Evolutionary conservation across 2,113 vertebrate genomes (phyloP).

Genomic region (Telmatochromis bifrenatus): DNA sequence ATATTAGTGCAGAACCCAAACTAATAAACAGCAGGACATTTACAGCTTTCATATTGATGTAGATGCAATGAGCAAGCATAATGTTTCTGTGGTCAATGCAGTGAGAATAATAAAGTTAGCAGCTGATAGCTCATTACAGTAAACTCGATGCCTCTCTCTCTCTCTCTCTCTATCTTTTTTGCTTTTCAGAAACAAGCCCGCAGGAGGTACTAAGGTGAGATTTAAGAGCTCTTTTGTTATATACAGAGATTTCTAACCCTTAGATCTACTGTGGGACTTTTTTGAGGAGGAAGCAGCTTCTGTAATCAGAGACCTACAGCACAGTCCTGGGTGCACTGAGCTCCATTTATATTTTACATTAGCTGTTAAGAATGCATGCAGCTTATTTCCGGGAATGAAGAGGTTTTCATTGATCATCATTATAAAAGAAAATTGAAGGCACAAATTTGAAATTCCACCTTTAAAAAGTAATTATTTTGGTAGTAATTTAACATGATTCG

Average conservation of each 20-base stretch:
- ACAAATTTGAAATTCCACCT: conserved; percentile 5
- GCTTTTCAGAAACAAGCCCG: conserved; percentile 63
- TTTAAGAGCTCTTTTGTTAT: background rate
- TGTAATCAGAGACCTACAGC: background rate
- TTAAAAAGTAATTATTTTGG: conserved; percentile 22
- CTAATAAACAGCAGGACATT: conserved; percentile 31
- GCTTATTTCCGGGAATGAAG: background rate
- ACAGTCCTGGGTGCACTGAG: background rate
- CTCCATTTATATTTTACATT: background rate
- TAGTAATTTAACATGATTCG: background rate
- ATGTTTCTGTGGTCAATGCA: background rate
- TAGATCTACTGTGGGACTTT: background rate
- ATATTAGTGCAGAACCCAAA: conserved; percentile 17
- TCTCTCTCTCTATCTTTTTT: background rate
- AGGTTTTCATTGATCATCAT: conserved; percentile 16
- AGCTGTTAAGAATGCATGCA: background rate
- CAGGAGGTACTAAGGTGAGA: conserved; percentile 73
- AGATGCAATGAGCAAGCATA: background rate
- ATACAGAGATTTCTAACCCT: background rate
- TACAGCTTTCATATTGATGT: conserved; percentile 10
- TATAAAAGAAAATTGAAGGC: conserved; percentile 12
- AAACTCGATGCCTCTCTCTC: background rate
- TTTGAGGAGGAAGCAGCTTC: background rate
- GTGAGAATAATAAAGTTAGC: conserved; percentile 4
- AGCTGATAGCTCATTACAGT: background rate